Base-by-base conservation (phyloP, 1,140 invertebrate genomes). In the Megathymus violae region DNA sequence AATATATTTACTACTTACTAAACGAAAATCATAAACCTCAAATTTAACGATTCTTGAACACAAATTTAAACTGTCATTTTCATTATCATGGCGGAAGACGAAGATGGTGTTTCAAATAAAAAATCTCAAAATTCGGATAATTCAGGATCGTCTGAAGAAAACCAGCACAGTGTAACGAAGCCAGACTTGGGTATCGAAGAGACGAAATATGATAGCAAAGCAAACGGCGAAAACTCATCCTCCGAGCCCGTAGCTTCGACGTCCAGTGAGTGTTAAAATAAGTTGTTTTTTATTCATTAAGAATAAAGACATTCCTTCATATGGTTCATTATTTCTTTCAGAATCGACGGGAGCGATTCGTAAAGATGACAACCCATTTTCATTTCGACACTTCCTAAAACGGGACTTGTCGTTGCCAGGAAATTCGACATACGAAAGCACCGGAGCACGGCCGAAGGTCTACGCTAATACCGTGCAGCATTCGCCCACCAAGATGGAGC, bases 311-410 rank as follows among this genome's bases (percentile, higher is more conserved):
- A 79, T 81, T 80, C 67, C 61, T 81, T 61, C 31, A 70, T 16
- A 47, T 63, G 63, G 14, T 43, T 78, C 61, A 43, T 64, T 80
- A 78, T 78, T 78, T 76, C 62, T 89, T 83, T 59, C 85, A 92
- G 92, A 91, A 72, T 81, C 81, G 13, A 84, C 83, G 62, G 91
- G 92, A 9, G 74, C 83, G 5, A 80, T 90, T 34, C 92, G 92
- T 50, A 92, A 93, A 70, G 95, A 95, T 71, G 95, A 95, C 46
- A 95, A 95, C 82, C 93, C 95, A 1, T 96, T 97, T 82, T 96
- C 96, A 31, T 96, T 97, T 76, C 95, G 96, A 80, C 95, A 96
- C 79, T 96, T 96, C 80, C 78, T 96, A 68, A 94, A 94, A 68
- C 85, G 92, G 58, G 93, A 93, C 59, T 68, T 91, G 15, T 91